A percentile compares a stretch with the other conserved stretches of the same genome.
Evolutionary conservation across 2,113 vertebrate species (phyloP).

Genomic region (Lampris incognitus): DNA sequence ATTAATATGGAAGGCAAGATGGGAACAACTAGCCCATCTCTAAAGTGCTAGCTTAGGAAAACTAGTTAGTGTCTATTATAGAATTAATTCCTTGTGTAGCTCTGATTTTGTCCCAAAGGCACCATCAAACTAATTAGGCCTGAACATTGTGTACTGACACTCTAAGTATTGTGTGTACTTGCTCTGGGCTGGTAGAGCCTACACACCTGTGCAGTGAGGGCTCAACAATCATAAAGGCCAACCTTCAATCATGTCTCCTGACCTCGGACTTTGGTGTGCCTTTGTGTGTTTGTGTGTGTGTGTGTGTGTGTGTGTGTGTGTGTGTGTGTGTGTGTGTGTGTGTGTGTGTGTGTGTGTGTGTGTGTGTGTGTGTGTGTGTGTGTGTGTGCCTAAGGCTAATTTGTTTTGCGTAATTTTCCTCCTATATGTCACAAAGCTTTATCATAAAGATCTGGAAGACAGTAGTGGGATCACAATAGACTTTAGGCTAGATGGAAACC

Average conservation of each 20-base stretch:
- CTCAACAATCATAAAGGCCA: slow-evolving; percentile 65
- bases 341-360: no score
- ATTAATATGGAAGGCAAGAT: neutral
- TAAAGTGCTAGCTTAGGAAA: neutral
- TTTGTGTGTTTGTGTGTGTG: slow-evolving; percentile 13
- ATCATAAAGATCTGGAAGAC: no score
- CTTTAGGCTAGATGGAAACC: no score
- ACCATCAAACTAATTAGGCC: slow-evolving; percentile 59
- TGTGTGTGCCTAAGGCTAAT: no score
- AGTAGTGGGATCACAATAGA: no score
- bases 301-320: slow-evolving; percentile 49
- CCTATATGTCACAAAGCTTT: no score
- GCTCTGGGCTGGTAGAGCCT: slow-evolving; percentile 20
- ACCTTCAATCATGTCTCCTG: slow-evolving; percentile 62
- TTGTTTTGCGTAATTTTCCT: no score
- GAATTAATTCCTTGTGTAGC: slow-evolving; percentile 9
- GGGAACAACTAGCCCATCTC: neutral
- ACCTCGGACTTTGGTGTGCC: slow-evolving; percentile 32
- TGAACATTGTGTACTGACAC: slow-evolving; percentile 44
- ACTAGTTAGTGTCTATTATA: neutral
- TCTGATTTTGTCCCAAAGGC: slow-evolving; percentile 39
- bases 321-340: no score
- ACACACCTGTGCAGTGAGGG: slow-evolving; percentile 18
- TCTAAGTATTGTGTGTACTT: slow-evolving; percentile 21
- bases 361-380: neutral